phyloP scores from a whole-genome alignment of 1,140 invertebrate species.

The Goniozus legneri region DNA sequence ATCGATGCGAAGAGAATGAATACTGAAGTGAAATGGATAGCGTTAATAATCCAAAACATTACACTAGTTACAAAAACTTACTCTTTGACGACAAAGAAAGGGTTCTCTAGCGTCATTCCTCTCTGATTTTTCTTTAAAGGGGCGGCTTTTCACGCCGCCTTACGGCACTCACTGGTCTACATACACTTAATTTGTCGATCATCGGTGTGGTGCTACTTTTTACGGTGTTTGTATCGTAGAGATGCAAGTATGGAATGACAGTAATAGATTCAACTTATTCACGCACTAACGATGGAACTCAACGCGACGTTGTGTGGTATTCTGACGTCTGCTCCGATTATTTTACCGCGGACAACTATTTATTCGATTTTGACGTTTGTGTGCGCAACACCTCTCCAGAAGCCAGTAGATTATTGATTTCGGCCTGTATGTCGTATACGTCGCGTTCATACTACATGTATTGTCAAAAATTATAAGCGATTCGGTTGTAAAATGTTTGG shows the following conservation, averaged over 20 bases:
- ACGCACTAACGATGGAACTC: no score
- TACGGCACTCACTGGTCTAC: slow-evolving; percentile 41
- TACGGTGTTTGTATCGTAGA: no score
- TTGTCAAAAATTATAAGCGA: no score
- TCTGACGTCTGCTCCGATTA: slow-evolving; percentile 27
- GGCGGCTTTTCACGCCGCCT: slow-evolving; percentile 46
- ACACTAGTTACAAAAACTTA: slow-evolving; percentile 58
- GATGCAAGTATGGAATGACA: no score
- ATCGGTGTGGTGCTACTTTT: no score
- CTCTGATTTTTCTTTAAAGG: slow-evolving; percentile 49
- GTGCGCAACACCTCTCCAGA: slow-evolving; percentile 31
- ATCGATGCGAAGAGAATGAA: not conserved
- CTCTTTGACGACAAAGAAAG: slow-evolving; percentile 94
- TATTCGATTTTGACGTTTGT: slow-evolving; percentile 42
- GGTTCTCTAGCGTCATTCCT: slow-evolving; percentile 91
- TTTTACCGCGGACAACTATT: slow-evolving; percentile 36
- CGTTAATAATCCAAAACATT: not conserved
- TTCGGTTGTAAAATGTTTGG: no score
- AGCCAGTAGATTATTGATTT: slow-evolving; percentile 42
- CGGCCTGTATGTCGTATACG: no score
- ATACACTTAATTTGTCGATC: slow-evolving; percentile 35
- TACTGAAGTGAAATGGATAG: not conserved
- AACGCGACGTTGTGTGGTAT: slow-evolving; percentile 21
- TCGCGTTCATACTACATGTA: no score
- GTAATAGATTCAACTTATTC: no score